phyloP scores from a whole-genome alignment of 2,888 invertebrate genomes.

The Cantharis flavilabris region DNA sequence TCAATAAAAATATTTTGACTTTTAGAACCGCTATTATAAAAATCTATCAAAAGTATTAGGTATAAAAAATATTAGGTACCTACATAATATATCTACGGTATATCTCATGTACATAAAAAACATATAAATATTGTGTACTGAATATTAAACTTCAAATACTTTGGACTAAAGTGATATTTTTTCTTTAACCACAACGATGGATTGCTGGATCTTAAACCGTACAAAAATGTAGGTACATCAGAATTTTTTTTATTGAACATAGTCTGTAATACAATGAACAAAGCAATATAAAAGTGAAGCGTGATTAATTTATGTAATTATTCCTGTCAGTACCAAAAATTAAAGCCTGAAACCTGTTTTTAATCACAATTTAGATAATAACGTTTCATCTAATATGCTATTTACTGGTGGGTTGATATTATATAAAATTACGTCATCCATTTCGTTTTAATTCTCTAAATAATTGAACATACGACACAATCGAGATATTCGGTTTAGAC shows the following conservation, averaged over 20 bases:
- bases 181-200: not conserved
- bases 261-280: slow-evolving; percentile 1
- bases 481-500: not conserved
- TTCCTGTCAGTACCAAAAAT: slow-evolving; percentile 36
- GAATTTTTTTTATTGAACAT: not conserved
- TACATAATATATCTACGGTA: not conserved
- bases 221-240: not conserved
- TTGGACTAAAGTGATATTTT: not conserved
- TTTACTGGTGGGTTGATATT: slow-evolving; percentile 32
- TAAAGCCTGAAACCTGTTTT: slow-evolving; percentile 45
- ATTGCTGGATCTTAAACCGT: not conserved
- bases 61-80: slow-evolving; percentile 9
- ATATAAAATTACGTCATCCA: slow-evolving; percentile 25
- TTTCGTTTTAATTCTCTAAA: slow-evolving; percentile 6
- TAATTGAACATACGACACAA: not conserved
- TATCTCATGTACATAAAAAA: not conserved
- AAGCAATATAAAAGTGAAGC: slow-evolving; percentile 31
- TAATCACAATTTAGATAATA: slow-evolving; percentile 46
- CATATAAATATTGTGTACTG: not conserved
- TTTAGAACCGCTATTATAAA: slow-evolving; percentile 35
- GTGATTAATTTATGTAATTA: slow-evolving; percentile 36
- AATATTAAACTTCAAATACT: not conserved
- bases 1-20: slow-evolving; percentile 33
- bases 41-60: slow-evolving; percentile 29
- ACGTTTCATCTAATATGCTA: slow-evolving; percentile 36